A percentile compares a stretch with the other conserved stretches of the same genome.
Conservation (phyloP, 2,797 vertebrate species). For the Choloepus didactylus region DNA sequence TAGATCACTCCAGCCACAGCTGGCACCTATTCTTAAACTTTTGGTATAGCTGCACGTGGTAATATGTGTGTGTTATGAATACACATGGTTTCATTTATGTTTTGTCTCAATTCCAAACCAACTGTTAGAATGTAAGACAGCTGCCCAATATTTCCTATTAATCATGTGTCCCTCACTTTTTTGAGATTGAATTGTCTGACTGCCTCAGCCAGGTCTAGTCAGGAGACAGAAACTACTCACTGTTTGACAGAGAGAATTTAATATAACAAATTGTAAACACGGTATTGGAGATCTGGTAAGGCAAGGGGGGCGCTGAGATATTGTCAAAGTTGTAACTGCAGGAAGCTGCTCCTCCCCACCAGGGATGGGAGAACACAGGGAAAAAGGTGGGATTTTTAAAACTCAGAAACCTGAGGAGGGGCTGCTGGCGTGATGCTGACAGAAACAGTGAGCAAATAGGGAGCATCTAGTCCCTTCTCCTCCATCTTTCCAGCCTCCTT, state of each 20-base stretch:
- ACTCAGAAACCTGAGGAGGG: neutral
- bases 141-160: conserved; percentile 40
- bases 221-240: conserved; percentile 48
- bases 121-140: conserved; percentile 45
- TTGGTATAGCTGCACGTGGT: neutral
- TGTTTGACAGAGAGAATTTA: conserved; percentile 57
- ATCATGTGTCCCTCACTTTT: conserved; percentile 41
- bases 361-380: neutral
- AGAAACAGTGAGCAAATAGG: conserved; percentile 11
- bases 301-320: conserved; percentile 17
- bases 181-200: conserved; percentile 45
- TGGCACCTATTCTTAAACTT: conserved; percentile 43
- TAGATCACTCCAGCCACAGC: conserved; percentile 35
- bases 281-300: conserved; percentile 1
- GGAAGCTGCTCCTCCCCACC: conserved; percentile 1
- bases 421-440: neutral
- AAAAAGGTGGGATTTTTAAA: conserved; percentile 25
- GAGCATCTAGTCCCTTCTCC: neutral
- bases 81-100: conserved; percentile 46
- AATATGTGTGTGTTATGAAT: conserved; percentile 40
- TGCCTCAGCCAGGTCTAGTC: conserved; percentile 12
- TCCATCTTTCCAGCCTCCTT: neutral
- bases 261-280: conserved; percentile 31
- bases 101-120: conserved; percentile 34
- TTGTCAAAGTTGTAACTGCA: neutral